Percentiles rank a stretch among this genome's conserved stretches.
Evolutionary conservation across 2,113 vertebrate genomes (phyloP).

Genomic region (Mustela lutreola): DNA sequence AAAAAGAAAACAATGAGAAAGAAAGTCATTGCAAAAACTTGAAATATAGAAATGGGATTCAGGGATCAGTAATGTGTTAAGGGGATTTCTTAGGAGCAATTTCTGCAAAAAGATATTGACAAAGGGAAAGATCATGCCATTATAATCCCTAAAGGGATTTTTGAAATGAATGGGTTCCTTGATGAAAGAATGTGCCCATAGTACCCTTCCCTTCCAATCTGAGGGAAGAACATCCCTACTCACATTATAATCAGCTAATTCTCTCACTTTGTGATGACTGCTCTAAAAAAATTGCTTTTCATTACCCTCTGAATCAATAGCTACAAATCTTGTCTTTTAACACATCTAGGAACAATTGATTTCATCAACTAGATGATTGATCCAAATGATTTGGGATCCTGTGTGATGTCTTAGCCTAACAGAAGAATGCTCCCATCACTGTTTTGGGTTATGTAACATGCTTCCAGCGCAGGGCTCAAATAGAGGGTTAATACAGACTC

Average conservation of each 20-base stretch:
- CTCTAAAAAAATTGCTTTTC: background rate
- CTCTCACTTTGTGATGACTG: background rate
- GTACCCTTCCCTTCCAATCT: background rate
- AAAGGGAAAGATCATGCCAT: background rate
- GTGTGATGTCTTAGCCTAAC: background rate
- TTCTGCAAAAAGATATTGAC: background rate
- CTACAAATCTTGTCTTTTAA: background rate
- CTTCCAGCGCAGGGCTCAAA: background rate
- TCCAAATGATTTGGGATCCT: background rate
- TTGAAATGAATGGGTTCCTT: background rate
- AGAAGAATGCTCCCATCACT: background rate
- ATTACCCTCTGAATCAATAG: background rate
- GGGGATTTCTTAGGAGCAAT: background rate
- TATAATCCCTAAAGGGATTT: background rate
- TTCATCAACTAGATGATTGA: background rate
- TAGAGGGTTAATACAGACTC: background rate
- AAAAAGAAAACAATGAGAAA: constrained; percentile 52
- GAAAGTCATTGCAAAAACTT: constrained; percentile 23
- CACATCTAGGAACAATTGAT: background rate
- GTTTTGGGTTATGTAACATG: background rate
- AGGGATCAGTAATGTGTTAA: background rate
- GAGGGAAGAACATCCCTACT: background rate
- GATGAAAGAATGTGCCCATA: background rate
- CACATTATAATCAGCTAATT: background rate
- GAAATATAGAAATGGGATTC: background rate